These are phyloP conservation scores for Vanacampus margaritifer DNA, from an alignment of 2,113 vertebrate genomes.

Conservation along the genomic window DNA sequence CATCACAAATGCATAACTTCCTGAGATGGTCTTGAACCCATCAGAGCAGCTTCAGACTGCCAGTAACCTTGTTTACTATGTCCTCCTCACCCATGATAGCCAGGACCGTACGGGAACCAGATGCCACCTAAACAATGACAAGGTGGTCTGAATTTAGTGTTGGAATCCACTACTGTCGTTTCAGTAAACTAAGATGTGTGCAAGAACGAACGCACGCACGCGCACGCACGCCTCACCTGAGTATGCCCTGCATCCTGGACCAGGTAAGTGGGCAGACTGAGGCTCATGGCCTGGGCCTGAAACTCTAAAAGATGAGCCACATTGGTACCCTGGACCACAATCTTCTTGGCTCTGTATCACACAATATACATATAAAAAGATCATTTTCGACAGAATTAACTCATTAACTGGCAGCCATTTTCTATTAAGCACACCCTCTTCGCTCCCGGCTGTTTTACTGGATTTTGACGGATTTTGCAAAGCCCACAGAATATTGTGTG, in stretches of 20 bases:
- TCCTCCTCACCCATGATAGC: constrained; percentile 80
- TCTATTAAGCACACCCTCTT: too few species aligned
- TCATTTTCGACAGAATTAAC: neutral
- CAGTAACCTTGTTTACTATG: constrained; percentile 79
- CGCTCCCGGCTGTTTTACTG: too few species aligned
- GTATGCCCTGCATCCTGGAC: constrained; percentile 81
- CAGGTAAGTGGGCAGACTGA: constrained; percentile 77
- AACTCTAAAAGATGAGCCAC: constrained; percentile 77
- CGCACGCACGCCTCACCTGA: constrained; percentile 61
- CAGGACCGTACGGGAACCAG: constrained; percentile 77
- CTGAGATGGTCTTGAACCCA: constrained; percentile 4
- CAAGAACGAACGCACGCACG: neutral
- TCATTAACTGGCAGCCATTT: too few species aligned
- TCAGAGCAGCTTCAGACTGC: constrained; percentile 78
- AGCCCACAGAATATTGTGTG: too few species aligned
- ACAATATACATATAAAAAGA: constrained; percentile 3
- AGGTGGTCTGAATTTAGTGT: neutral
- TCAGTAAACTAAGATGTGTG: neutral
- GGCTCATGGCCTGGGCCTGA: constrained; percentile 78
- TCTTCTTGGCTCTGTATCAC: constrained; percentile 75
- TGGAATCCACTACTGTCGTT: neutral
- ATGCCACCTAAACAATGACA: constrained; percentile 67
- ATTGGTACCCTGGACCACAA: constrained; percentile 78
- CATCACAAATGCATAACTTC: constrained; percentile 40
- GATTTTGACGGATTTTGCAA: too few species aligned